These are phyloP conservation scores for Trachelus stipa DNA, from an alignment of 2,888 invertebrate genomes.

Conservation along the genomic window DNA sequence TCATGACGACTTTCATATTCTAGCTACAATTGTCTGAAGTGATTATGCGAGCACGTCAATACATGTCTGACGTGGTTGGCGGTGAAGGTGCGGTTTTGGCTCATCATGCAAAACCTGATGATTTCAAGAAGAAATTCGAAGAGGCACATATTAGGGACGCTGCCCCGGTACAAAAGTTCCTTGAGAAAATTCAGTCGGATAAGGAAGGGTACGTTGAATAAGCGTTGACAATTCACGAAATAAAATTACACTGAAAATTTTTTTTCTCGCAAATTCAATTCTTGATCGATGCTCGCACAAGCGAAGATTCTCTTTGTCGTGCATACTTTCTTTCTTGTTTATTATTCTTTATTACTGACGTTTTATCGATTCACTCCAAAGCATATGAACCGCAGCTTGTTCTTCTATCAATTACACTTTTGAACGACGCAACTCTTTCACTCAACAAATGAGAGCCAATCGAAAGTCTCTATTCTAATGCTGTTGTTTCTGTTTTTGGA, in stretches of 20 bases:
- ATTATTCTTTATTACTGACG: neutral
- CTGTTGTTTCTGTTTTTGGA: slow-evolving; percentile 32
- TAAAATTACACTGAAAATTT: neutral
- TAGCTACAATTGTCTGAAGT: slow-evolving; percentile 98
- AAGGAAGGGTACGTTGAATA: slow-evolving; percentile 84
- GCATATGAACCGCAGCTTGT: neutral
- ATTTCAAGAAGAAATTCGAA: slow-evolving; percentile 86
- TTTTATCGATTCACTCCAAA: neutral
- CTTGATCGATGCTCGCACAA: neutral
- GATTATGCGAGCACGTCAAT: slow-evolving; percentile 93
- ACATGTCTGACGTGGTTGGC: slow-evolving; percentile 92
- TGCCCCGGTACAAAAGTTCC: slow-evolving; percentile 87
- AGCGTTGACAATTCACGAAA: neutral
- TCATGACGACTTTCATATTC: slow-evolving; percentile 40
- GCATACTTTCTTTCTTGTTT: neutral
- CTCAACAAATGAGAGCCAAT: neutral
- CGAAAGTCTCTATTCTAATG: slow-evolving; percentile 26
- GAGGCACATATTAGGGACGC: slow-evolving; percentile 78
- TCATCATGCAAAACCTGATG: slow-evolving; percentile 88
- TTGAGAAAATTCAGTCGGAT: slow-evolving; percentile 91
- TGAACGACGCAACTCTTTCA: neutral
- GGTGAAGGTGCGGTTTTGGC: slow-evolving; percentile 88
- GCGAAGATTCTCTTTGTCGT: neutral
- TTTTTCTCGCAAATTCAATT: neutral
- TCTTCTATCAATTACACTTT: neutral